phyloP scores from a whole-genome alignment of 2,113 vertebrate genomes.

The Diadophis punctatus region DNA sequence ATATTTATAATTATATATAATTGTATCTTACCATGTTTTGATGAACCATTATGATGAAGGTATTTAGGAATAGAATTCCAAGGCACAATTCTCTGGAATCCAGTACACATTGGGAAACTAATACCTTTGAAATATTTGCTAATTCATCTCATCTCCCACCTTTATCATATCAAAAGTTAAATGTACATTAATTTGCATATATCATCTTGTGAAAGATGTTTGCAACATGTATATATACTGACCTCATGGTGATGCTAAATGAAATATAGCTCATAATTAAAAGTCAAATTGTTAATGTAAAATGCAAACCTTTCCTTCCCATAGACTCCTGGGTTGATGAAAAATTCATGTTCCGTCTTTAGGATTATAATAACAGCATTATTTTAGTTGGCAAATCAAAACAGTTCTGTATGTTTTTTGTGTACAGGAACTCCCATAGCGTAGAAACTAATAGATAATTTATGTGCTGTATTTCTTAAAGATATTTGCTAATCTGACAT shows the following conservation, averaged over 20 bases:
- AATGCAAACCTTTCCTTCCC: neutral
- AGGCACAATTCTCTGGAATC: neutral
- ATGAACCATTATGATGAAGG: neutral
- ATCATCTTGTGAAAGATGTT: neutral
- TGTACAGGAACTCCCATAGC: neutral
- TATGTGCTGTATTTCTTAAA: neutral
- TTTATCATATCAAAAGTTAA: neutral
- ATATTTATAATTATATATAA: no score
- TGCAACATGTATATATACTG: neutral
- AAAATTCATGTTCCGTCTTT: neutral
- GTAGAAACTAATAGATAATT: neutral
- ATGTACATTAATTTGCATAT: neutral
- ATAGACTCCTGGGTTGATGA: neutral
- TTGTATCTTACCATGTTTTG: neutral
- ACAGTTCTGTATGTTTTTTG: neutral
- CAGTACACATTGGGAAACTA: neutral
- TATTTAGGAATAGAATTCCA: neutral
- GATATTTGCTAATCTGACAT: neutral
- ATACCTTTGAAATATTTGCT: neutral
- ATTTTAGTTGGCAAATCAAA: neutral
- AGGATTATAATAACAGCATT: neutral
- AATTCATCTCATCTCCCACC: neutral
- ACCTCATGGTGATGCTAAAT: neutral
- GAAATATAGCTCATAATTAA: neutral
- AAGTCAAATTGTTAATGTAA: neutral